Base-by-base conservation (phyloP, 1,140 invertebrate genomes). In the Armadillidium nasatum region DNA sequence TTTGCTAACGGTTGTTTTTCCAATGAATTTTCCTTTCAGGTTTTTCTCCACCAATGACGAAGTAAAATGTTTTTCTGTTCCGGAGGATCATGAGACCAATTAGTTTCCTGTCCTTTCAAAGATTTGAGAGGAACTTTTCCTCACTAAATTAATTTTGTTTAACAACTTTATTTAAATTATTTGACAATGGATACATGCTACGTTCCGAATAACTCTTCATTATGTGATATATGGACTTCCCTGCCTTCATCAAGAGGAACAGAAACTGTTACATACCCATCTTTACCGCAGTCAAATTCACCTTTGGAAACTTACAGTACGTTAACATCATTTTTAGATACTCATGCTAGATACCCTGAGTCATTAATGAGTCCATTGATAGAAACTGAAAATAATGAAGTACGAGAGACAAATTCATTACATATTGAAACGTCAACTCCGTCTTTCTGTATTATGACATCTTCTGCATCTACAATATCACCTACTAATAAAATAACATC, bases 101-200 rank as follows among this genome's bases (percentile, higher is more conserved):
- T 33, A 33, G 33, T 33, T 33, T 33, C 6, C 6, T 33, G 6
- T 33, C 33, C 33, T 33, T 33, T 33, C 33, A 6, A 33, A 33
- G 33, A 33, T 33, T 33, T 6, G 33, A 33, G 33, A 33, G 33
- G 6, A 33, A 33, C 33, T 33, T 33, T 33, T 6, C 6, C 33
- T 33, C 33, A 33, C 2, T 33, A 33, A 33, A 33, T 33, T 33
- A 6, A 33, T 33, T 33, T 33, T 3, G 33, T 33, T 33, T 33
- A 33, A 33, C 33, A 33, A 33, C 33, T 33, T n/a, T 33, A 33
- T 33, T 33, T 33, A 60, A 15, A 60, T 60, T 19, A 15, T 60
- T 60, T 60, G 7, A 19, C 50, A 60, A 60, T 60, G 50, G 50
- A 60, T 60, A 60, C 50, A 60, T 60, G 50, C 7, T 60, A 60